These are phyloP conservation scores for Coreius guichenoti DNA, from an alignment of 2,797 vertebrate species.

Conservation along the genomic window DNA sequence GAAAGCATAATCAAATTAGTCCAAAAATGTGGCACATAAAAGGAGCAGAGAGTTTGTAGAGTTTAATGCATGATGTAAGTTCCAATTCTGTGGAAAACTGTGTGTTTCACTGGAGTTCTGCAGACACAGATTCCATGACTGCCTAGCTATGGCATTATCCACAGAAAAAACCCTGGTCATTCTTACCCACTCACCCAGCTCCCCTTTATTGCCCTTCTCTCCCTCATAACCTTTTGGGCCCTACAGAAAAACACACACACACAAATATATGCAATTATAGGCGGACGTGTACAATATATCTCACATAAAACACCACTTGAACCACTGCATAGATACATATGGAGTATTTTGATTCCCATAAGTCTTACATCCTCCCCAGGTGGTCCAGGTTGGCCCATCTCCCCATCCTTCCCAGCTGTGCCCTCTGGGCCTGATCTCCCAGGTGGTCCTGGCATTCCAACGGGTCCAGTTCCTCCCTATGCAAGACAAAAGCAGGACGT, in stretches of 20 bases:
- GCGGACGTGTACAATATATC: not conserved
- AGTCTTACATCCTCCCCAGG: slow-evolving; percentile 73
- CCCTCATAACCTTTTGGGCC: slow-evolving; percentile 77
- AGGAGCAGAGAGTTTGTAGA: not conserved
- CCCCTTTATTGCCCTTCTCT: slow-evolving; percentile 78
- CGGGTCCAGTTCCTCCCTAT: slow-evolving; percentile 74
- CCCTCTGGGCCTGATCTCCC: slow-evolving; percentile 77
- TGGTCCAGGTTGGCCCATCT: slow-evolving; percentile 65
- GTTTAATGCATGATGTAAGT: not conserved
- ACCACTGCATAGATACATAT: not conserved
- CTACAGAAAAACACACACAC: slow-evolving; percentile 60
- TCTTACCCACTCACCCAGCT: slow-evolving; percentile 85
- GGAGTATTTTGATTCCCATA: slow-evolving; percentile 64
- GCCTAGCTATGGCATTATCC: slow-evolving; percentile 24
- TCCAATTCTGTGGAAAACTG: not conserved
- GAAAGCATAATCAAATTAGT: not conserved
- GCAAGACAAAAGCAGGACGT: not conserved
- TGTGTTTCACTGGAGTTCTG: slow-evolving; percentile 1
- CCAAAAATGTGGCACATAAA: not conserved
- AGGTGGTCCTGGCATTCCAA: slow-evolving; percentile 74
- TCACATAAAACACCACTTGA: not conserved
- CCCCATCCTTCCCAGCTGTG: slow-evolving; percentile 56
- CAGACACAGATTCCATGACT: not conserved
- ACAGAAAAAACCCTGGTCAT: slow-evolving; percentile 62
- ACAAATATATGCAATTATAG: not conserved